phyloP scores from a whole-genome alignment of 2,113 vertebrate species.

The Oophaga pumilio region DNA sequence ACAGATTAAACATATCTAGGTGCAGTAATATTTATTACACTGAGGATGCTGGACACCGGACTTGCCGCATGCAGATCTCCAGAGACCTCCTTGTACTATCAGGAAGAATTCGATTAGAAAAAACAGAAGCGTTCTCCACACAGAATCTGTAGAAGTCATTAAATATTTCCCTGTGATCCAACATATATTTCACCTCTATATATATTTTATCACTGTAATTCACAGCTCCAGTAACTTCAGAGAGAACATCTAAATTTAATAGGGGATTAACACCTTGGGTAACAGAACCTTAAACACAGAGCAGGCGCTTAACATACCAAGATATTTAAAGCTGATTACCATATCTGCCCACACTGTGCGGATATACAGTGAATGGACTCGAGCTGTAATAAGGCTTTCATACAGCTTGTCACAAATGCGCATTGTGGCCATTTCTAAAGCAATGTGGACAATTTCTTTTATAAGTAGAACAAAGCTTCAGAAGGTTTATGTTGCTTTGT shows the following conservation, averaged over 20 bases:
- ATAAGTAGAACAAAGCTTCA: background rate
- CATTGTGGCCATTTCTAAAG: slow-evolving; percentile 62
- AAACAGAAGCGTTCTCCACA: background rate
- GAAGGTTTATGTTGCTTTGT: background rate
- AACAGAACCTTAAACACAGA: slow-evolving; percentile 28
- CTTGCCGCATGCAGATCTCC: background rate
- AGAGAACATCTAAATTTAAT: slow-evolving; percentile 45
- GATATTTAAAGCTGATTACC: slow-evolving; percentile 70
- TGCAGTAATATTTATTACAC: background rate
- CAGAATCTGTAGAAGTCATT: background rate
- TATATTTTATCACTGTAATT: background rate
- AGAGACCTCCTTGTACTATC: background rate
- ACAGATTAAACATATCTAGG: background rate
- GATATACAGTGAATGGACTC: slow-evolving; percentile 65
- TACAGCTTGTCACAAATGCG: slow-evolving; percentile 61
- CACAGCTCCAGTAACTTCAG: background rate
- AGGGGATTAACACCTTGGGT: slow-evolving; percentile 42
- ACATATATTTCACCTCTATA: slow-evolving; percentile 6
- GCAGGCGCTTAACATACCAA: slow-evolving; percentile 65
- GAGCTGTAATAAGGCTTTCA: slow-evolving; percentile 67
- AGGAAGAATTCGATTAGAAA: background rate
- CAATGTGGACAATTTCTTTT: slow-evolving; percentile 51
- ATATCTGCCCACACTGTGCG: slow-evolving; percentile 65
- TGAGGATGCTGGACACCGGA: background rate
- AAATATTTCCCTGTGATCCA: background rate